A percentile compares a stretch with the other conserved stretches of the same genome.
Evolutionary conservation across 2,797 vertebrate species (phyloP).

Genomic region (Lindbergichthys nudifrons): DNA sequence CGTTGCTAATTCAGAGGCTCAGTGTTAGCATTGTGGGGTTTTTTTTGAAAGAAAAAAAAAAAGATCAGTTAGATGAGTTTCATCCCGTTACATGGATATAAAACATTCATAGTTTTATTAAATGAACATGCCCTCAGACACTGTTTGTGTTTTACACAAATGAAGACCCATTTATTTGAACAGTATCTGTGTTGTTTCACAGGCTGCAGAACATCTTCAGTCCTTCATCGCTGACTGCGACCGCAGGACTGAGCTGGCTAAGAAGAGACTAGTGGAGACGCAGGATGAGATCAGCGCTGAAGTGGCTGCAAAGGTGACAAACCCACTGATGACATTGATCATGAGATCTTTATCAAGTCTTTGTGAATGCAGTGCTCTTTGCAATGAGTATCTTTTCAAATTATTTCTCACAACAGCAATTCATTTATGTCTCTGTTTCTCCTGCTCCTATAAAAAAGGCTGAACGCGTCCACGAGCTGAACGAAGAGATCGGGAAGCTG

Average conservation of each 20-base stretch:
- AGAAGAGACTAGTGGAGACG: slow-evolving; percentile 97
- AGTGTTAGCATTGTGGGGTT: too few relatives aligned
- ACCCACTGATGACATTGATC: not conserved
- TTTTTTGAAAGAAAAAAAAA: too few relatives aligned
- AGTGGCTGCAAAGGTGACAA: slow-evolving; percentile 94
- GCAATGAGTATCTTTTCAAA: too few relatives aligned
- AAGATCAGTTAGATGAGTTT: too few relatives aligned
- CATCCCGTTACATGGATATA: too few relatives aligned
- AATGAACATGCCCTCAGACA: too few relatives aligned
- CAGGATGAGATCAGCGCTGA: slow-evolving; percentile 99
- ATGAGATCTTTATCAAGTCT: not conserved
- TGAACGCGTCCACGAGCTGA: slow-evolving; percentile 96
- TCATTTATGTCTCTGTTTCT: not conserved
- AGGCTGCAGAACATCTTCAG: slow-evolving; percentile 98
- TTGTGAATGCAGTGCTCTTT: not conserved
- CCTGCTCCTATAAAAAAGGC: slow-evolving; percentile 82
- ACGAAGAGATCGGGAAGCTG: slow-evolving; percentile 98
- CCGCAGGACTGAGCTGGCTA: slow-evolving; percentile 95
- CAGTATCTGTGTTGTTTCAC: slow-evolving; percentile 3
- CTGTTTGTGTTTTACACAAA: slow-evolving; percentile 5
- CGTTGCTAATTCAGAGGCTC: too few relatives aligned
- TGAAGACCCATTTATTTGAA: not conserved
- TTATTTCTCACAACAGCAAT: too few relatives aligned
- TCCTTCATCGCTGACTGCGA: slow-evolving; percentile 98
- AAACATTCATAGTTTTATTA: too few relatives aligned